These are phyloP conservation scores for Drosophila sproati DNA, from an alignment of 1,140 invertebrate species.

Conservation along the genomic window DNA sequence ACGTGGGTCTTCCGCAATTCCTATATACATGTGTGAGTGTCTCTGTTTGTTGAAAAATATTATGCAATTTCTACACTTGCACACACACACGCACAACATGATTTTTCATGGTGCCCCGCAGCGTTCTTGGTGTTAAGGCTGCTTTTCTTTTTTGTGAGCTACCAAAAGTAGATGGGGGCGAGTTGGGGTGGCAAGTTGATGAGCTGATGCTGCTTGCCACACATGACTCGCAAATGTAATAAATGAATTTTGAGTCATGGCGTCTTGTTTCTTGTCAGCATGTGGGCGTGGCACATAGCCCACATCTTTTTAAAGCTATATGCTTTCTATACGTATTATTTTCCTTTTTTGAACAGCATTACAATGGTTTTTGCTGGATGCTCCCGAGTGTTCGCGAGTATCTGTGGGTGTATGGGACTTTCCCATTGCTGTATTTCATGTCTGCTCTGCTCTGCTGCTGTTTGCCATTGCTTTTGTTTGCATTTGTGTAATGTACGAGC, in stretches of 20 bases:
- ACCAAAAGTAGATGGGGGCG: slow-evolving; percentile 2
- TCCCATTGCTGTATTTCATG: slow-evolving; percentile 30
- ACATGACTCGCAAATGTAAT: slow-evolving; percentile 57
- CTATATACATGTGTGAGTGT: slow-evolving; percentile 32
- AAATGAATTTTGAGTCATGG: slow-evolving; percentile 75
- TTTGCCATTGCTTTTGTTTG: slow-evolving; percentile 45
- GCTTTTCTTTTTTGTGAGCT: slow-evolving; percentile 37
- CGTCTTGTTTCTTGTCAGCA: slow-evolving; percentile 54
- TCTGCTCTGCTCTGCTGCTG: slow-evolving; percentile 31
- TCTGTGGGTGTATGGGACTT: slow-evolving; percentile 54
- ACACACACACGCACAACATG: slow-evolving; percentile 45
- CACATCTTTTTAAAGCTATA: slow-evolving; percentile 12
- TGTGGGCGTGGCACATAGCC: slow-evolving; percentile 56
- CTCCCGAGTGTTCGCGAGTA: neutral
- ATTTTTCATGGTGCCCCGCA: slow-evolving; percentile 56
- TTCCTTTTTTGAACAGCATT: slow-evolving; percentile 25
- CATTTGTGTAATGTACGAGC: slow-evolving; percentile 56
- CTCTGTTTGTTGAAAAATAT: slow-evolving; percentile 63
- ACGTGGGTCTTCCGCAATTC: slow-evolving; percentile 47
- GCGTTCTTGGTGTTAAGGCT: slow-evolving; percentile 43
- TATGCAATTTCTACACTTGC: slow-evolving; percentile 78
- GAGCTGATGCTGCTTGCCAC: slow-evolving; percentile 47
- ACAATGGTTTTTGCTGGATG: slow-evolving; percentile 30
- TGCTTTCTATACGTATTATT: neutral
- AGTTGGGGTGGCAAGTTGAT: slow-evolving; percentile 42